These are phyloP conservation scores for Nemurella pictetii DNA, from an alignment of 2,888 invertebrate genomes.

Conservation along the genomic window DNA sequence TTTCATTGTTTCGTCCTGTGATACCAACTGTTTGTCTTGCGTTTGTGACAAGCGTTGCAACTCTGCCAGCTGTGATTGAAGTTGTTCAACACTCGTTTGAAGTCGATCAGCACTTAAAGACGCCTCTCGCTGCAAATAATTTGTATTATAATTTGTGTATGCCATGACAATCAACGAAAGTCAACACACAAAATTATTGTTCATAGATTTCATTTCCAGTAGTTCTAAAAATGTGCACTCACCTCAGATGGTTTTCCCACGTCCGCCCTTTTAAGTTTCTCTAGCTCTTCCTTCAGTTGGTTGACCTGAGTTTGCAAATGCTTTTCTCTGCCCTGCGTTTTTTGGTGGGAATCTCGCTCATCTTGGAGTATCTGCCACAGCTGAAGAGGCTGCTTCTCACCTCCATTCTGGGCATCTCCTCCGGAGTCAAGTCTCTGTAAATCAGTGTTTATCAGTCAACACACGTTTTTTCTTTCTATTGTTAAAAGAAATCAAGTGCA, in stretches of 20 bases:
- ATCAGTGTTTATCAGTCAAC: not conserved
- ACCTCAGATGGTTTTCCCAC: not conserved
- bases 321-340: not conserved
- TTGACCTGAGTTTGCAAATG: not conserved
- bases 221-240: too few species aligned
- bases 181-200: too few species aligned
- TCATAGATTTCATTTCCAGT: too few species aligned
- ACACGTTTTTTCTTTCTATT: too few species aligned
- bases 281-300: not conserved
- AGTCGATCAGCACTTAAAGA: not conserved
- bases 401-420: not conserved
- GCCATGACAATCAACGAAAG: too few species aligned
- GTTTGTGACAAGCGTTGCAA: not conserved
- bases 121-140: not conserved
- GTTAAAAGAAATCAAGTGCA: not conserved
- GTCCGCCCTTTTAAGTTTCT: not conserved
- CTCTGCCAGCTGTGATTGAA: not conserved
- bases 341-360: not conserved
- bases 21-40: not conserved
- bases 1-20: not conserved
- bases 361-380: conserved; percentile 9
- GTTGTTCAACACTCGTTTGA: not conserved
- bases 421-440: not conserved
- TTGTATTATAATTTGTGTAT: too few species aligned
- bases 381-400: not conserved